Evolutionary conservation across 1,140 invertebrate genomes (phyloP).

Genomic region (Archegozetes longisetosus): DNA sequence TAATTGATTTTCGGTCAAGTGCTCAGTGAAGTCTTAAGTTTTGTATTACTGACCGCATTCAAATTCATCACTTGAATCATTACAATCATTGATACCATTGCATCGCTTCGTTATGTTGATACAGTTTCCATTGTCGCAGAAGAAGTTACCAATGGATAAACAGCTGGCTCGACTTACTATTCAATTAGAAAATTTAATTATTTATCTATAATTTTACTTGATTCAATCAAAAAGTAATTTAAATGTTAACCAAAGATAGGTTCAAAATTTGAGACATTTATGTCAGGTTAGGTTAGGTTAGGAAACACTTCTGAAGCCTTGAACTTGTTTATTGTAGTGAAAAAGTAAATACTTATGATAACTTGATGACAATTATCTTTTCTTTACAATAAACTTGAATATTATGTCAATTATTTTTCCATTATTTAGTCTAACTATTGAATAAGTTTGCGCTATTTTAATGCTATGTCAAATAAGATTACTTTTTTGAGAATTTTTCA

Average conservation of each 20-base stretch:
- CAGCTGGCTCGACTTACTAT: background rate
- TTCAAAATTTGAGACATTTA: background rate
- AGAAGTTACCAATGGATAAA: background rate
- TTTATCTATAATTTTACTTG: no score
- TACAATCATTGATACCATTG: background rate
- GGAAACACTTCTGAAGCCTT: no score
- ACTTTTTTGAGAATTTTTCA: no score
- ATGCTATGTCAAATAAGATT: no score
- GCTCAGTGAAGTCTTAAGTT: background rate
- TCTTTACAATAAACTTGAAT: no score
- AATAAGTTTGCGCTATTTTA: no score
- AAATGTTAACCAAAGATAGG: background rate
- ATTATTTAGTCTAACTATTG: no score
- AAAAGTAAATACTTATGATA: no score
- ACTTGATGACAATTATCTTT: no score
- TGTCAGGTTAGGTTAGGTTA: background rate
- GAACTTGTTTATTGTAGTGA: no score
- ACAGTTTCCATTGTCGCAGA: background rate
- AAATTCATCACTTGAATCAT: slow-evolving; percentile 4
- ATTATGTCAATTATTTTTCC: no score
- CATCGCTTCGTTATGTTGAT: background rate
- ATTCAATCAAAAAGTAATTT: background rate
- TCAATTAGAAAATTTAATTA: background rate
- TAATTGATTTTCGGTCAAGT: background rate
- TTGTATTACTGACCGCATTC: slow-evolving; percentile 5